A percentile compares a stretch with the other conserved stretches of the same genome.
Evolutionary conservation across 2,113 vertebrate genomes (phyloP).

Genomic region (Anseranas semipalmata): DNA sequence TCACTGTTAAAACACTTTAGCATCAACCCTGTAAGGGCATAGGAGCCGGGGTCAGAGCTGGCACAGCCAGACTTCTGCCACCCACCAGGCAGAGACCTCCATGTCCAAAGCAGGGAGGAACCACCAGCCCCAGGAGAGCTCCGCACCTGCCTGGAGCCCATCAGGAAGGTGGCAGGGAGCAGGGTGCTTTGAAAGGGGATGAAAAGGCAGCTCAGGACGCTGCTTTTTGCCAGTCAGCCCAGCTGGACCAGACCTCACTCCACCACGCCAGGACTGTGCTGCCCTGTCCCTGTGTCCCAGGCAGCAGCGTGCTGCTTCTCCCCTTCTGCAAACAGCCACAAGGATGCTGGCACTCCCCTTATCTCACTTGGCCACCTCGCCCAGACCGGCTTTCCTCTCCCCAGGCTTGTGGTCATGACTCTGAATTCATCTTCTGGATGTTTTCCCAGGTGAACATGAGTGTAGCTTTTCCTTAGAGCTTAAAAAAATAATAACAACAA

Average conservation of each 20-base stretch:
- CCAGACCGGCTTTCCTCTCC: not conserved
- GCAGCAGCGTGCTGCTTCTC: not conserved
- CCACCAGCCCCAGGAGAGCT: not conserved
- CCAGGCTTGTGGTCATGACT: not conserved
- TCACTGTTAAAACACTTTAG: not conserved
- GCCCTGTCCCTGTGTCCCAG: accelerated
- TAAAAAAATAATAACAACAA: not conserved
- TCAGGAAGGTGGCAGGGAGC: not conserved
- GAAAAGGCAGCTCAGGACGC: not conserved
- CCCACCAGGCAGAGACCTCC: not conserved
- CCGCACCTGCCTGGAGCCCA: not conserved
- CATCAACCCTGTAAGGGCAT: not conserved
- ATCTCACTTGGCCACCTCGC: not conserved
- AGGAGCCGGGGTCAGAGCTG: not conserved
- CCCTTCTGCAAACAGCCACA: accelerated
- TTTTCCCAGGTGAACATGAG: not conserved
- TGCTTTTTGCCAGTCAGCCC: not conserved
- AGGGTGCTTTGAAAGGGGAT: not conserved
- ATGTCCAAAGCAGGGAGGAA: not conserved
- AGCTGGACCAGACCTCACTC: not conserved
- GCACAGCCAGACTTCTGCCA: not conserved
- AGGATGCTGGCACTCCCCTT: not conserved
- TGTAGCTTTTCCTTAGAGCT: not conserved
- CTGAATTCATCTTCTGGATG: not conserved
- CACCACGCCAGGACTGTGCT: not conserved